These are phyloP conservation scores for Pseudoatta argentina DNA, from an alignment of 1,140 invertebrate genomes.

Conservation along the genomic window DNA sequence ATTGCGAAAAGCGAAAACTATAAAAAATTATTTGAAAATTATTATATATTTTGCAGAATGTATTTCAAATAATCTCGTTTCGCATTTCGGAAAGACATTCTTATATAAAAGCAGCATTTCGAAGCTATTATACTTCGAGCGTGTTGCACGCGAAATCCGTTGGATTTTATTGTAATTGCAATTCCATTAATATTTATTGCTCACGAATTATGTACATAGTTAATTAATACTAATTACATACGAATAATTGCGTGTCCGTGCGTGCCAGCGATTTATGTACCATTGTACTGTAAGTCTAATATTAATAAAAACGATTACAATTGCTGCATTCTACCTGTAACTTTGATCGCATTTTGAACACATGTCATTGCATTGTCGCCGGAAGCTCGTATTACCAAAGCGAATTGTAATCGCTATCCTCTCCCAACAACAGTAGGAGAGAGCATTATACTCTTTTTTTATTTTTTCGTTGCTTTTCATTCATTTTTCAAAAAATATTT, in stretches of 20 bases:
- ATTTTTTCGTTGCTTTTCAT: not conserved
- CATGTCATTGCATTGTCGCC: not conserved
- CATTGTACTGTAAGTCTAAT: not conserved
- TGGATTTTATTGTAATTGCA: conserved; percentile 35
- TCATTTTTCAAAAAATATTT: not conserved
- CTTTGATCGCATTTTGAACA: conserved; percentile 12
- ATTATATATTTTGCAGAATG: not conserved
- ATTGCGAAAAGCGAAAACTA: no score
- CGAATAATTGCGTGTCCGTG: not conserved
- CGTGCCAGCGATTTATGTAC: conserved; percentile 3
- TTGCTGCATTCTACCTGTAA: not conserved
- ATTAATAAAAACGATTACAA: conserved; percentile 7
- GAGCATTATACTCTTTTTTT: not conserved
- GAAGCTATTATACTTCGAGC: conserved; percentile 29
- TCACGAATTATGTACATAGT: conserved; percentile 51
- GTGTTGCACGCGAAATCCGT: conserved; percentile 48
- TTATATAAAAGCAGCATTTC: conserved; percentile 26
- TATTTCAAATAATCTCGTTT: not conserved
- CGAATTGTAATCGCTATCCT: not conserved
- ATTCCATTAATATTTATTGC: conserved; percentile 51
- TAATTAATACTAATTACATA: conserved; percentile 60
- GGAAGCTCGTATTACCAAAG: conserved; percentile 17
- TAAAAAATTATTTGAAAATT: no score
- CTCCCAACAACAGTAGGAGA: not conserved
- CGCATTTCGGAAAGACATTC: not conserved